Base-by-base conservation (phyloP, 2,888 invertebrate species). In the Hoplodrina blanda region DNA sequence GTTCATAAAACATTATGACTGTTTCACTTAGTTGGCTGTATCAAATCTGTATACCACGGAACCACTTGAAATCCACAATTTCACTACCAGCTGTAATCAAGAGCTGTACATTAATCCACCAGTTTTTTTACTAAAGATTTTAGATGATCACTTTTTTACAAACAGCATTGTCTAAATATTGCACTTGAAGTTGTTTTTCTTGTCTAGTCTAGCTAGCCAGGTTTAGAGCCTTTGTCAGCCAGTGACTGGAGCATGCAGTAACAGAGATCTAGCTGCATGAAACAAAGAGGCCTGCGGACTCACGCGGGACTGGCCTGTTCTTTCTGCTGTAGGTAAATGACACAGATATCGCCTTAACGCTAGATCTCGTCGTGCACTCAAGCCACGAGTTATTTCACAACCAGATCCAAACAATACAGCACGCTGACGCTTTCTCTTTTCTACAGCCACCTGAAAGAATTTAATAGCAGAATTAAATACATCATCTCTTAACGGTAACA, bases 351-450 rank as follows among this genome's bases (percentile, higher is more conserved):
- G 94, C 11, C 97, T 95, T 73, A 98, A 96, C 41, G 97, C 97
- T 70, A 98, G 94, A 90, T 98, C 98, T 63, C 97, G 96, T 20
- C 98, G 96, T 10, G 98, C 98, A 82, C 98, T 98, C 60, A 98
- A 91, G 0, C 98, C 98, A 19, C 98, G 96, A 41, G 98, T 97
- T 85, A 97, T 97, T 55, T 97, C 97, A 63, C 98, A 98, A 20
- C 98, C 98, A 55, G 98, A 97, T 86, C 97, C 97, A 73, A 97
- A 96, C 79, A 98, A 96, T 4, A 98, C 95, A 61, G 96, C 97
- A 15, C 97, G 96, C 73, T 97, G 96, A n/a, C 96, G 96, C 75
- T 96, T 95, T 33, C 97, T 95, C 76, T 97, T 96, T 67, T 97
- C 93, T 60, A 97, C 93, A 0, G 97, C 97, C 69, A 97, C 97